phyloP scores from a whole-genome alignment of 2,888 invertebrate species.

The Amorpha juglandis region DNA sequence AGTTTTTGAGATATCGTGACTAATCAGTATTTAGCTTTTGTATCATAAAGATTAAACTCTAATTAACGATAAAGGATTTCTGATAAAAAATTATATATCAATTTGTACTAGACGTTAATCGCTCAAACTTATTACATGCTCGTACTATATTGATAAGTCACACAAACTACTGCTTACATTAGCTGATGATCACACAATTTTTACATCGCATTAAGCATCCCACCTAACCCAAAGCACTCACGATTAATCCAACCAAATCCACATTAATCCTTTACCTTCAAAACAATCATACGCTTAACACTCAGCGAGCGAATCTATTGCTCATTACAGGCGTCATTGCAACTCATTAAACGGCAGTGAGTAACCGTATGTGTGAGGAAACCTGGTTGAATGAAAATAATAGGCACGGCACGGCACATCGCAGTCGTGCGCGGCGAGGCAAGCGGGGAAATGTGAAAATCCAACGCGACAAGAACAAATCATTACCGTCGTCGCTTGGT shows the following conservation, averaged over 20 bases:
- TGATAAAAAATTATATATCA: not conserved
- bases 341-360: slow-evolving; percentile 56
- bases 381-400: slow-evolving; percentile 70
- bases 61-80: not conserved
- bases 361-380: slow-evolving; percentile 58
- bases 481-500: slow-evolving; percentile 39
- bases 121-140: not conserved
- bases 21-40: too few relatives aligned
- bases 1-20: too few relatives aligned
- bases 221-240: not conserved
- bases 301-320: slow-evolving; percentile 48
- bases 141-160: not conserved
- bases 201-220: not conserved
- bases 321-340: slow-evolving; percentile 50
- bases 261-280: slow-evolving; percentile 27
- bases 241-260: not conserved
- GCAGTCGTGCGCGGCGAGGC: too few relatives aligned
- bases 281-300: slow-evolving; percentile 46
- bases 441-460: slow-evolving; percentile 53
- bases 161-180: not conserved
- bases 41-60: too few relatives aligned
- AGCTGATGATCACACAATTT: not conserved
- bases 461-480: slow-evolving; percentile 46
- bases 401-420: too few relatives aligned
- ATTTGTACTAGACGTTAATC: not conserved